Conservation (phyloP, 2,113 vertebrate genomes). For the Rhizomys pruinosus region DNA sequence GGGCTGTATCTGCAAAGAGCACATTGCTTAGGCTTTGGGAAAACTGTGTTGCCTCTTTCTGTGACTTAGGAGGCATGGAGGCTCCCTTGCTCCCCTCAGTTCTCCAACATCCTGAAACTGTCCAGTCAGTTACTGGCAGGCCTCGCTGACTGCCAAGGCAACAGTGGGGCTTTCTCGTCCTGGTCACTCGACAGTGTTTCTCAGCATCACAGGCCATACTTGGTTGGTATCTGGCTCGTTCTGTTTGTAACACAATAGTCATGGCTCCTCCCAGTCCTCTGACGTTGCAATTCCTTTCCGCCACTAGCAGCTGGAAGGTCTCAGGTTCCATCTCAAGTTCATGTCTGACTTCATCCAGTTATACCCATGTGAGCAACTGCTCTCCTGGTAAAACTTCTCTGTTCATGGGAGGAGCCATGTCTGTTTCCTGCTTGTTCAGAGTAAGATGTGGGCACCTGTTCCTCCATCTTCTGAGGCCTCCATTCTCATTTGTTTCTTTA, state of each 20-base stretch:
- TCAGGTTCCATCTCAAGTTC: not conserved
- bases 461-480: too few relatives aligned
- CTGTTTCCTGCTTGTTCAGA: too few relatives aligned
- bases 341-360: not conserved
- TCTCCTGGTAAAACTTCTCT: not conserved
- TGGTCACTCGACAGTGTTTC: not conserved
- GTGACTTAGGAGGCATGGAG: not conserved
- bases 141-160: not conserved
- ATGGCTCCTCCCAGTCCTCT: not conserved
- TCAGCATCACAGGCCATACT: not conserved
- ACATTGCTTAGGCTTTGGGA: not conserved
- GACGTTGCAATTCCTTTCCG: not conserved
- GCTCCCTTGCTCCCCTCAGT: not conserved
- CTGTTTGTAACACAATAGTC: not conserved
- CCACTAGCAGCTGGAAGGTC: not conserved
- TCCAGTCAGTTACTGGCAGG: not conserved
- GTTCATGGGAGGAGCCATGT: rapidly evolving
- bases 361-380: not conserved
- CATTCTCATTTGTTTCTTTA: not conserved
- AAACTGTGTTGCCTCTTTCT: not conserved
- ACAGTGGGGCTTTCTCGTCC: not conserved
- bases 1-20: not conserved
- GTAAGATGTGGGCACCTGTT: rapidly evolving
- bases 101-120: not conserved
- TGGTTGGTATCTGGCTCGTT: not conserved